Base-by-base conservation (phyloP, 2,113 vertebrate genomes). In the Dasyprocta punctata region DNA sequence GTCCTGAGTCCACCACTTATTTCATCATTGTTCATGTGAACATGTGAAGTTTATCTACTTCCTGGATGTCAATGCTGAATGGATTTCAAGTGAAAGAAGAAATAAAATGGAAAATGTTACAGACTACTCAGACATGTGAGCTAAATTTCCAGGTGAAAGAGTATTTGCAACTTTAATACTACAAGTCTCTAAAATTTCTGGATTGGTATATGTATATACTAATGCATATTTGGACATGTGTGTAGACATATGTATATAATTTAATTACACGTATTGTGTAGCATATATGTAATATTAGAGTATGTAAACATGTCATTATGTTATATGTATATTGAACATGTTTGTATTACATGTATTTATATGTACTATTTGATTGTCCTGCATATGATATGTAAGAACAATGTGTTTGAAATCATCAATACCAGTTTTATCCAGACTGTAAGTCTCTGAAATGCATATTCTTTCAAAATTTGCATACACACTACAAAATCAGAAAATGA, bases 21-120 rank as follows among this genome's bases (percentile, higher is more conserved):
- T 90, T 54, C 58, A 75, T 81, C 71, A 89, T 49, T 93, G 83
- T 80, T 93, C 71, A 94, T 44, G 41, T 60, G 33, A 61, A 77
- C 33, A 88, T 36, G 0, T 88, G 82, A 90, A 95, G 24, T 30
- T 86, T 90, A 92, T 47, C 81, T 94, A 47, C 41, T n/a, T 49
- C 44, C 28, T 26, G 19, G 28, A 85, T 92, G 52, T 78, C 73
- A 94, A 12, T 85, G 61, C 30, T 92, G 38, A 78, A 33, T 92
- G 41, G 49, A 78, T 89, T 92, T 61, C 17, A 54, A 36, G 19
- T 84, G 36, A 93, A 86, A 69, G 33, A 92, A 69, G 41, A 65
- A 83, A 86, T 77, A 61, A 89, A 58, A 82, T 69, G 24, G 22
- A 81, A 86, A 95, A 83, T 78, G 17, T 54, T 56, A n/a, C 38